Evolutionary conservation across 2,113 vertebrate species (phyloP), one percentile per base, ranked within the genome.

Genomic region (Leucosticte australis): DNA sequence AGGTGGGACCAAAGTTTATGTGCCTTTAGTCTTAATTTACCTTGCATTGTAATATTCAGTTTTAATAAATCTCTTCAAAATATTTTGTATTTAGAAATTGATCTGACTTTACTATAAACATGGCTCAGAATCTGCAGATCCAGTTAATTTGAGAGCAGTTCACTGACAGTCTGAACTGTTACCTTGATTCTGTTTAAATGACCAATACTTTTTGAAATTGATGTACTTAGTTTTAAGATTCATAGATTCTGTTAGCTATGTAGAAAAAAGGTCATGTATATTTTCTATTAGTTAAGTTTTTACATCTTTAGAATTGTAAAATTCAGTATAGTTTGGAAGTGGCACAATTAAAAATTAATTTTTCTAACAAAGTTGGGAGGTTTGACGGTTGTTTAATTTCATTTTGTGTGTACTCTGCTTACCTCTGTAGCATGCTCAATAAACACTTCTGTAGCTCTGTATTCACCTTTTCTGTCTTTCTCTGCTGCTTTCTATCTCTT

Each of bases 361-460:
- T 97, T 99, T 99, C 98, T 98, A 99, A 98, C 98, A 98, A 98
- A 98, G 98, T 98, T 96, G 98, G 98, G 97, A 98, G 97, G 97
- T 98, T 98, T 98, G 98, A 98, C 83, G 97, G 98, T 98, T 97
- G 98, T 98, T 98, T 98, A 98, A 98, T 98, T 98, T 98, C 97
- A 97, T 97, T 97, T 97, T 98, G 95, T 98, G 98, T 98, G 98
- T 98, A 98, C 97, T 98, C 98, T 98, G 98, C 98, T 99, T 98
- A 98, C 98, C 97, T 98, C 98, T 99, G 99, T 99, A 99, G 99
- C 99, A 99, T 99, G 99, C 98, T 98, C 98, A 99, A 99, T 99
- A 99, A 99, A 99, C 98, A 98, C 98, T 99, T 99, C 98, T 98
- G 98, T 98, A 99, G 98, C 98, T 98, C 98, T 98, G 97, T 98